Evolutionary conservation across 2,888 invertebrate species (phyloP).

Genomic region (Lacanobia oleracea): DNA sequence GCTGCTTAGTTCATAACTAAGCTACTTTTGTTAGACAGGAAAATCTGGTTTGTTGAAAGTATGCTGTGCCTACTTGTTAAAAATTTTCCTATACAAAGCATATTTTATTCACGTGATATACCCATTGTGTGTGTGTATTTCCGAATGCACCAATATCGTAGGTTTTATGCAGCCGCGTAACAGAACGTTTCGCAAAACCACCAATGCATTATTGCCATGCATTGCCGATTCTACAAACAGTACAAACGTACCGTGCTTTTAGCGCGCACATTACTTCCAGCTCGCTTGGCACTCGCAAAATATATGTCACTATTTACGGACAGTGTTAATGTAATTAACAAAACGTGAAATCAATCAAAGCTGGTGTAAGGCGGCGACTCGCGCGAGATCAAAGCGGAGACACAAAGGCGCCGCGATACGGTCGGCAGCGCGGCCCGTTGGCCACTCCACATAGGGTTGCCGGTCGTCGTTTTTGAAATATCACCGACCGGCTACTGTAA

Average conservation of each 20-base stretch:
- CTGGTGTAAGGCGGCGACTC: constrained; percentile 71
- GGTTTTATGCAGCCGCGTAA: constrained; percentile 10
- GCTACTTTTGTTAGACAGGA: neutral
- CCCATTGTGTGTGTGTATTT: neutral
- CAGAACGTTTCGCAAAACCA: constrained; percentile 45
- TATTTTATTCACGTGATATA: neutral
- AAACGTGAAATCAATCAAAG: constrained; percentile 81
- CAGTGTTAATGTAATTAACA: constrained; percentile 77
- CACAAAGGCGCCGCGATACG: constrained; percentile 74
- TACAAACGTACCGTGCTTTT: constrained; percentile 39
- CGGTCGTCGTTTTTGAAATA: constrained; percentile 50
- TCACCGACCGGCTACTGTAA: constrained; percentile 16
- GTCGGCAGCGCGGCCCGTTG: constrained; percentile 62
- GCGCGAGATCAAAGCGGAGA: constrained; percentile 79
- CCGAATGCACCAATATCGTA: constrained; percentile 23
- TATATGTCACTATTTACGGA: constrained; percentile 62
- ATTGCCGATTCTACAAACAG: constrained; percentile 36
- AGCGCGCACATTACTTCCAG: constrained; percentile 45
- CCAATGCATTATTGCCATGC: constrained; percentile 46
- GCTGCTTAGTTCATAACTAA: constrained; percentile 33
- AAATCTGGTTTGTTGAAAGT: neutral
- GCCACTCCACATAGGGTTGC: constrained; percentile 62
- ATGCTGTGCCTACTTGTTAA: neutral
- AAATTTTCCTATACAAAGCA: neutral
- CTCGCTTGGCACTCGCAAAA: constrained; percentile 51